These are phyloP conservation scores for Genyomyrus donnyi DNA, from an alignment of 2,113 vertebrate genomes.

Conservation along the genomic window DNA sequence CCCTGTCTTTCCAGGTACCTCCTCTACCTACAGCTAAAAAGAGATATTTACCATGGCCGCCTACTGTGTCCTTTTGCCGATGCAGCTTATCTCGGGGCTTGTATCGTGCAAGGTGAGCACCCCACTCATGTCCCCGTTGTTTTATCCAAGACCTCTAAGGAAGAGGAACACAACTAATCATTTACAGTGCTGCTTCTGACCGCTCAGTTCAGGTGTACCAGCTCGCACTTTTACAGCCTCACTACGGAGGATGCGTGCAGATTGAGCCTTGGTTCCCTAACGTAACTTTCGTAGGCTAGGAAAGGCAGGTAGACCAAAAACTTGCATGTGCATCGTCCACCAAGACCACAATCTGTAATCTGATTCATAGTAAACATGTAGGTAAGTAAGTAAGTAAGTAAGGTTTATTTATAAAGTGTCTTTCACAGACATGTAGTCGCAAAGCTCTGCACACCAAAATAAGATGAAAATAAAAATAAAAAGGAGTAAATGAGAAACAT, in stretches of 20 bases:
- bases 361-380: background rate
- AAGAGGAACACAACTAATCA: background rate
- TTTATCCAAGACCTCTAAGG: background rate
- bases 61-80: conserved; percentile 90
- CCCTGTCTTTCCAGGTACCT: conserved; percentile 75
- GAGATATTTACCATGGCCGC: conserved; percentile 94
- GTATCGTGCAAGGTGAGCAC: conserved; percentile 85
- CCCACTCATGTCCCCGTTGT: background rate
- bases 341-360: background rate
- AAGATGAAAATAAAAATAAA: too few relatives aligned
- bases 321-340: background rate
- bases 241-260: background rate
- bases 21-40: conserved; percentile 90
- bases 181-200: background rate
- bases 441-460: too few relatives aligned
- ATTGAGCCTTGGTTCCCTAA: background rate
- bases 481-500: too few relatives aligned
- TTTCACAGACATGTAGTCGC: too few relatives aligned
- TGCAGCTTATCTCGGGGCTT: conserved; percentile 89
- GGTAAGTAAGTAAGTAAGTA: too few relatives aligned
- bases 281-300: background rate
- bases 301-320: background rate
- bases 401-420: too few relatives aligned
- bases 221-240: background rate
- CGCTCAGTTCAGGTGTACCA: background rate